Evolutionary conservation across 1,140 invertebrate species (phyloP), one percentile per base, ranked within the genome.

Genomic region (Alviniconcha marisindica): DNA sequence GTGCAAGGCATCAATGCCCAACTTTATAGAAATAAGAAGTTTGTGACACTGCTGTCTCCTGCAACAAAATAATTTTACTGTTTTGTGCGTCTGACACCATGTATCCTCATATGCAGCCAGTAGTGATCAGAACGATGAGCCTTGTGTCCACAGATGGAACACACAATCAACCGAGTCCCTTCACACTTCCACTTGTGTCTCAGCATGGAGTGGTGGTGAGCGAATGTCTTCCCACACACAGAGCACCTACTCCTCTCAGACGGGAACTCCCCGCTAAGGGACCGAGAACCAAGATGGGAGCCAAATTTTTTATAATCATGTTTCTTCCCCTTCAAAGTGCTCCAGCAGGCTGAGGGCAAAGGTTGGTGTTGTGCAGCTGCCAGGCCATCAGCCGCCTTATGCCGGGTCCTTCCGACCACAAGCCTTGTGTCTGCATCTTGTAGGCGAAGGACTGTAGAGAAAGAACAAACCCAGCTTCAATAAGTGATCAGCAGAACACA

Each of bases 141-240:
- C 31, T 73, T 38, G n/a, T 80, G 56, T 10, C 80, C 77, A 73
- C 83, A 84, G 18, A 78, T 66, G 5, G 60, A 5, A n/a, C 83
- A 84, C 33, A 66, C 63, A 24, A 84, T 77, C 18, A 74, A 31
- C 2, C 83, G 79, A 0, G 80, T 76, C 1, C 83, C 80, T 38
- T 77, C 40, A 36, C 83, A 84, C 74, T 84, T 84, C 83, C 83
- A 84, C n/a, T 69, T 77, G 76, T 84, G 83, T 4, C 83, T 38
- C 2, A 81, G 66, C 73, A 84, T 44, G 0, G 76, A 80, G 74
- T 84, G 83, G 38, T 80, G 66, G 36, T 81, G 51, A 1, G 54
- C 81, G 48, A 81, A 84, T 21, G 42, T 56, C 60, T 78, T 77
- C 5, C 83, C 80, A 51, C 83, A 84, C 33, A 80, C 54, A 14